Base-by-base conservation (phyloP, 2,113 vertebrate species). In the Anolis carolinensis region DNA sequence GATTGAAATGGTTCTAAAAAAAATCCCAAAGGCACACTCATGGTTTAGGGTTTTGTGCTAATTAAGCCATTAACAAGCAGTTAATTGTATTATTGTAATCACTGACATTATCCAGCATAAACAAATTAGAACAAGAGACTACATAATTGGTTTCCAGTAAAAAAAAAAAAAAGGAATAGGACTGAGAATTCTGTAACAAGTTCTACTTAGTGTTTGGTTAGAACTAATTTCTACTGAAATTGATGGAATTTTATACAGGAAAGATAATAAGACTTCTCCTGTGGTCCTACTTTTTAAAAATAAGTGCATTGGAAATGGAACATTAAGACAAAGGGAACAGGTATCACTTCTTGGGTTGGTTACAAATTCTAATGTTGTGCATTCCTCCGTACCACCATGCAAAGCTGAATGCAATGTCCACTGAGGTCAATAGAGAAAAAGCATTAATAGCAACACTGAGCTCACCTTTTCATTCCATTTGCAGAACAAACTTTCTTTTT, bases 391-490 rank as follows among this genome's bases (percentile, higher is more conserved):
- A 21, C 50, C 1, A 36, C 14, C 78, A 86, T 63, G 65, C 39
- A 90, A 81, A 90, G 21, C 16, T 23, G 20, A 82, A 52, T n/a
- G 44, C 74, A 88, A 89, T 0, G 0, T 81, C 82, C 89, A 90
- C 67, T 34, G 77, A 91, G 50, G 48, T 76, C 44, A 73, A 21
- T 83, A 70, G 52, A 87, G 85, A 87, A 85, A 1, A 59, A 50
- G 91, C 73, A 77, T 76, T 87, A 83, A 92, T 78, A 86, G 89
- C 74, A 93, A 89, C 87, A 80, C 34, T 71, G 62, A 52, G 93
- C 97, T 97, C 95, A 98, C 97, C 97, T 98, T 97, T 71, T 96
- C 94, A 32, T 67, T 89, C 32, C 92, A 96, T 94, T 94, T 96
- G 68, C 72, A 93, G 81, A 93, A 84, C 23, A 89, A 79, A 5